Evolutionary conservation across 1,140 invertebrate species (phyloP).

Genomic region (Caenorhabditis briggsae): DNA sequence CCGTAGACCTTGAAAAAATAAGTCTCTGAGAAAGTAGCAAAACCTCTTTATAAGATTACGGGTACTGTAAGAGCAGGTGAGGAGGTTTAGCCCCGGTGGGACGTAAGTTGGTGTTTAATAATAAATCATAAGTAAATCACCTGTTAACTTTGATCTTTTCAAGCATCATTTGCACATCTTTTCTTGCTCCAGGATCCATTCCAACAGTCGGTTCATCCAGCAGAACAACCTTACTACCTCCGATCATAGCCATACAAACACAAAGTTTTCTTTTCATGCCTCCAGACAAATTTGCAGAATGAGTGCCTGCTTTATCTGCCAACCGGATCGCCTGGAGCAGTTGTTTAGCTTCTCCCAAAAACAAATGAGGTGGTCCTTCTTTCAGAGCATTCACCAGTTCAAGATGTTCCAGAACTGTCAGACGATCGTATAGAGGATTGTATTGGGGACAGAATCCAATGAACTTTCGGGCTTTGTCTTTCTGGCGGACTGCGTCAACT

Average conservation of each 20-base stretch:
- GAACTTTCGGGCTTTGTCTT: conserved; percentile 35
- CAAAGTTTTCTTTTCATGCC: conserved; percentile 88
- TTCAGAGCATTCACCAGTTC: conserved; percentile 61
- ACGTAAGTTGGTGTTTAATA: too few species aligned
- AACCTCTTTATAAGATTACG: background rate
- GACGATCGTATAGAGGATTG: conserved; percentile 62
- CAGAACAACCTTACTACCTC: conserved; percentile 82
- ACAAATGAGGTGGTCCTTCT: conserved; percentile 11
- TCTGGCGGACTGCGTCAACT: background rate
- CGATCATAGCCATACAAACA: conserved; percentile 81
- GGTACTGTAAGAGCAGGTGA: too few species aligned
- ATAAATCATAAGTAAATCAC: too few species aligned
- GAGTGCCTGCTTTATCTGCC: conserved; percentile 62
- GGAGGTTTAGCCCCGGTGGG: too few species aligned
- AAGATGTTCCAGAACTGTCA: conserved; percentile 65
- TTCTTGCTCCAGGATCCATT: conserved; percentile 89
- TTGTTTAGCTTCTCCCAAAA: conserved; percentile 50
- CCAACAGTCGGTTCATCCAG: conserved; percentile 92
- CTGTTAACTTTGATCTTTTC: background rate
- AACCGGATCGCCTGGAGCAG: conserved; percentile 53
- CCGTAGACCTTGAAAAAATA: too few species aligned
- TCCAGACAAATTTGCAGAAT: conserved; percentile 81
- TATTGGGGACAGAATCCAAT: conserved; percentile 65
- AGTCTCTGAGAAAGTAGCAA: too few species aligned
- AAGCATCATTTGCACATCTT: conserved; percentile 61